phyloP scores from a whole-genome alignment of 2,113 vertebrate genomes.

The Rhodinocichla rosea region DNA sequence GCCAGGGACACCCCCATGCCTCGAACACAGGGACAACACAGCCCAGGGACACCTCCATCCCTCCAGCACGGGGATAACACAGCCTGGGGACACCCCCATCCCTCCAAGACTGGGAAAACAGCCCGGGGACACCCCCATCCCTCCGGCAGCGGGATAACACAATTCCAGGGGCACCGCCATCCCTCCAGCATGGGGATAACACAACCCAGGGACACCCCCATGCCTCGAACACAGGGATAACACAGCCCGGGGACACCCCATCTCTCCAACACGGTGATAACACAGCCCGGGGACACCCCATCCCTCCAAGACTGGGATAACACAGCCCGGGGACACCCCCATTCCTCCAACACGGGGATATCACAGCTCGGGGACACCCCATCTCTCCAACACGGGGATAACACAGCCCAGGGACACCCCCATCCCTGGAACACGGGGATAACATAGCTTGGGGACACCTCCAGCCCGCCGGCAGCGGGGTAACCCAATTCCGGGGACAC shows the following conservation, averaged over 20 bases:
- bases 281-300: not conserved
- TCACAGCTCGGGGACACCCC: too few species aligned
- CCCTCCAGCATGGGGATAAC: not conserved
- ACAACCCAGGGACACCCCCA: not conserved
- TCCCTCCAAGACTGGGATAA: accelerated
- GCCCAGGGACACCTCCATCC: too few species aligned
- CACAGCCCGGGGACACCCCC: not conserved
- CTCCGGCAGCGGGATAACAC: not conserved
- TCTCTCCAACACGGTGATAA: too few species aligned
- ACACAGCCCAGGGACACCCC: too few species aligned
- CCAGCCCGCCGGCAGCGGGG: too few species aligned
- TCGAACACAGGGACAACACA: not conserved
- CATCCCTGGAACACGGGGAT: too few species aligned
- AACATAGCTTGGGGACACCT: too few species aligned
- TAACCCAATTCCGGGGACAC: too few species aligned
- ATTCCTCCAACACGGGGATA: too few species aligned
- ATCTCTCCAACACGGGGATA: not conserved
- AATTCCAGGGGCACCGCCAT: not conserved
- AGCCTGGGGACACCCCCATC: too few species aligned
- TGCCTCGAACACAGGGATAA: not conserved
- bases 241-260: too few species aligned
- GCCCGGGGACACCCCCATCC: not conserved
- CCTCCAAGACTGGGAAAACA: not conserved
- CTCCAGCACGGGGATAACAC: too few species aligned
- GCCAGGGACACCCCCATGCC: accelerated